Evolutionary conservation across 2,888 invertebrate genomes (phyloP).

Genomic region (Orchestes rusci): DNA sequence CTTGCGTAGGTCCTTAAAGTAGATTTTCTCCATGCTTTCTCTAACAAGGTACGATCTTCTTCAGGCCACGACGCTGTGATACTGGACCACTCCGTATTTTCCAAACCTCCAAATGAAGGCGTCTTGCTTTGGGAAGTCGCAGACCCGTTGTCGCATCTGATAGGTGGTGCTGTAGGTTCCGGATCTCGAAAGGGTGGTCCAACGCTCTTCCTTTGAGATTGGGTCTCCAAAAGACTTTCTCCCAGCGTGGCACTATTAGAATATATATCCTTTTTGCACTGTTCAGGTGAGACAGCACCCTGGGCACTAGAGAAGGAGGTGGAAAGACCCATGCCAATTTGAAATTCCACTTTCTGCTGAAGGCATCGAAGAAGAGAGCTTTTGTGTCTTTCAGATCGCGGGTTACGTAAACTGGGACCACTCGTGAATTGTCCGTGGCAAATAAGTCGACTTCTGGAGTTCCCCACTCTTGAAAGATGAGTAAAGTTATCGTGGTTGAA

Average conservation of each 20-base stretch:
- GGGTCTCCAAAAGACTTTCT: conserved; percentile 30
- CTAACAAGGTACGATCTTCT: conserved; percentile 10
- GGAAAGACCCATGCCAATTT: conserved; percentile 30
- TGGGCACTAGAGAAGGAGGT: conserved; percentile 30
- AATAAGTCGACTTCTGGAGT: conserved; percentile 21
- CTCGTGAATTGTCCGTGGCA: conserved; percentile 11
- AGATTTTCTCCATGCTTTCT: conserved; percentile 13
- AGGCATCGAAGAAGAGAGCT: conserved; percentile 19
- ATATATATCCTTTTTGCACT: conserved; percentile 27
- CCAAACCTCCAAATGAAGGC: conserved; percentile 21
- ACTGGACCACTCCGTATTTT: conserved; percentile 19
- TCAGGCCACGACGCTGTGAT: too few species aligned
- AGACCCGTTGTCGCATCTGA: conserved; percentile 1
- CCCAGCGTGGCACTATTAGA: conserved; percentile 27
- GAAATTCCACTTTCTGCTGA: too few species aligned
- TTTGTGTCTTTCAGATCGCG: conserved; percentile 7
- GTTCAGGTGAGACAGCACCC: conserved; percentile 27
- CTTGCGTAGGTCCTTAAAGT: conserved; percentile 15
- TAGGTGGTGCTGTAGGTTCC: conserved; percentile 13
- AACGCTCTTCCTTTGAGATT: conserved; percentile 32
- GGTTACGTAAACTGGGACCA: conserved; percentile 18
- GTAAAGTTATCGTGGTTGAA: too few species aligned
- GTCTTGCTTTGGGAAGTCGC: conserved; percentile 7
- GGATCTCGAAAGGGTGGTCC: conserved; percentile 13
- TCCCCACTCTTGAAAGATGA: too few species aligned